Conservation (phyloP, 2,797 vertebrate genomes). For the Melanotaenia boesemani region DNA sequence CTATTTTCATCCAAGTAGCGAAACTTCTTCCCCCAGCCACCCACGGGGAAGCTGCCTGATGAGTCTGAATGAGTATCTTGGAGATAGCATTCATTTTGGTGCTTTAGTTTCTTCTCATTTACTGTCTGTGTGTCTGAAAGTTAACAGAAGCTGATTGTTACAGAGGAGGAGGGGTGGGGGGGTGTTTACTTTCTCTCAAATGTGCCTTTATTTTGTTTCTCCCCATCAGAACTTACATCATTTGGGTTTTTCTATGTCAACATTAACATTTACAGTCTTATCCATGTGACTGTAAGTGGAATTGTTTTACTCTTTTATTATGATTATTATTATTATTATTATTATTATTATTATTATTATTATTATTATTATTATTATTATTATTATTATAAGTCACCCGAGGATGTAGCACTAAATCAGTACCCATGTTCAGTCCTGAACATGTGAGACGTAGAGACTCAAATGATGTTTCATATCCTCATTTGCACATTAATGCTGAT, state of each 20-base stretch:
- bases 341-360: neutral
- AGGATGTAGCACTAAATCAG: slow-evolving; percentile 53
- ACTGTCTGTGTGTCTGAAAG: slow-evolving; percentile 71
- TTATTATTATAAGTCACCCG: slow-evolving; percentile 7
- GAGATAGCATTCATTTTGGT: slow-evolving; percentile 77
- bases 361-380: neutral
- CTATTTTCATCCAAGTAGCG: slow-evolving; percentile 66
- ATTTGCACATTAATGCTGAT: slow-evolving; percentile 71
- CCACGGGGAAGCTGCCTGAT: slow-evolving; percentile 20
- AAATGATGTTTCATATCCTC: slow-evolving; percentile 42
- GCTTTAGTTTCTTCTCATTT: slow-evolving; percentile 88
- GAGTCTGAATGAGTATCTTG: slow-evolving; percentile 45
- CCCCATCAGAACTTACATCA: slow-evolving; percentile 49
- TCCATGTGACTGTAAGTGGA: neutral
- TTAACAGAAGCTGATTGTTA: slow-evolving; percentile 74
- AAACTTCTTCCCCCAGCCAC: slow-evolving; percentile 26
- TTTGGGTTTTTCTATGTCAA: slow-evolving; percentile 43
- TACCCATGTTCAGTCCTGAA: slow-evolving; percentile 40
- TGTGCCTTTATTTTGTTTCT: slow-evolving; percentile 73
- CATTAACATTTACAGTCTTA: slow-evolving; percentile 8
- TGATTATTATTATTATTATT: neutral
- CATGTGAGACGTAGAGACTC: slow-evolving; percentile 46
- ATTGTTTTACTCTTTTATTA: neutral
- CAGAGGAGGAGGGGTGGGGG: slow-evolving; percentile 45
- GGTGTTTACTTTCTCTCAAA: slow-evolving; percentile 47